Percentiles rank a stretch among this genome's conserved stretches.
phyloP scores from a whole-genome alignment of 2,113 vertebrate species.

The Columba livia region DNA sequence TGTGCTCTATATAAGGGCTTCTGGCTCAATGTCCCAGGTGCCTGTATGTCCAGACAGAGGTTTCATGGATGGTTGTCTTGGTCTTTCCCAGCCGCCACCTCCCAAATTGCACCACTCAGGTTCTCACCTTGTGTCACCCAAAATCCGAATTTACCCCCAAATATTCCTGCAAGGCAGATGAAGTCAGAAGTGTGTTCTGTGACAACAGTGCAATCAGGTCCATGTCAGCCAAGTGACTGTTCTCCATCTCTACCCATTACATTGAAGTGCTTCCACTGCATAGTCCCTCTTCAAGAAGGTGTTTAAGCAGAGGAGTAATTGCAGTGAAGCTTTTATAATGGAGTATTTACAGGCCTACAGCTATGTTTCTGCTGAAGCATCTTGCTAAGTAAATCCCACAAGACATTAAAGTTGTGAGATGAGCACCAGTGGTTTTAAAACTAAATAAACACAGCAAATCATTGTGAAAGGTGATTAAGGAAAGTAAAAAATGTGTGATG shows the following conservation, averaged over 20 bases:
- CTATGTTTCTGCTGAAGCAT: neutral
- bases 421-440: slow-evolving; percentile 28
- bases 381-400: neutral
- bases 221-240: neutral
- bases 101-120: neutral
- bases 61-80: neutral
- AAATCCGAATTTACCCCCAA: neutral
- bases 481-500: neutral
- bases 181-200: neutral
- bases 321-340: neutral
- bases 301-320: neutral
- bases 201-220: neutral
- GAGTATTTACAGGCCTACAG: slow-evolving; percentile 9
- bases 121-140: neutral
- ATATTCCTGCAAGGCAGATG: neutral
- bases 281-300: neutral
- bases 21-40: neutral
- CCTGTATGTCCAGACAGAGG: neutral
- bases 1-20: neutral
- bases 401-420: neutral
- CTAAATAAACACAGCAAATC: slow-evolving; percentile 24
- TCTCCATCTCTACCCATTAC: neutral
- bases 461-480: slow-evolving; percentile 33
- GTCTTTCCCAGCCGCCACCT: neutral
- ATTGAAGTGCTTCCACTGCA: neutral